Evolutionary conservation across 2,113 vertebrate genomes (phyloP).

Genomic region (Bos indicus): DNA sequence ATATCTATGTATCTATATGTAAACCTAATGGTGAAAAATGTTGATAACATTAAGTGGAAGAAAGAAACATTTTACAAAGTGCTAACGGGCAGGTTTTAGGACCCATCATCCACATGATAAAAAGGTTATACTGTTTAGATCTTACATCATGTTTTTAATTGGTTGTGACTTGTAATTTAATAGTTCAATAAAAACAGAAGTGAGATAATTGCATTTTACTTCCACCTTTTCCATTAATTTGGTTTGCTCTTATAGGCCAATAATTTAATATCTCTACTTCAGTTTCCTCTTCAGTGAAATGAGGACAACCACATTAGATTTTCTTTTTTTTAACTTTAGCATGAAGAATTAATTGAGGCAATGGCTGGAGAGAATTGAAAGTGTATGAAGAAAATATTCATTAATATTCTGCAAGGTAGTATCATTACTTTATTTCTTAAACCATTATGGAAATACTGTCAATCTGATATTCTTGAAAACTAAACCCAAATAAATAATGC

Average conservation of each 20-base stretch:
- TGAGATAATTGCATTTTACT: slow-evolving; percentile 45
- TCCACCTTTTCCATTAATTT: slow-evolving; percentile 61
- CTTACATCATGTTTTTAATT: slow-evolving; percentile 25
- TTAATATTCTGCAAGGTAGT: slow-evolving; percentile 29
- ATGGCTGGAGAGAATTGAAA: slow-evolving; percentile 37
- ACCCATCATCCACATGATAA: neutral
- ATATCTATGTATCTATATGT: neutral
- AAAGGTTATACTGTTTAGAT: neutral
- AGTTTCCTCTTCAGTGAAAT: slow-evolving; percentile 48
- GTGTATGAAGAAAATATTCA: slow-evolving; percentile 33
- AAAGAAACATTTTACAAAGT: neutral
- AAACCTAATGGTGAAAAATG: neutral
- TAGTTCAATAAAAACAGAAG: slow-evolving; percentile 49
- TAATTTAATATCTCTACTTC: slow-evolving; percentile 58
- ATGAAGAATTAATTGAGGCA: slow-evolving; percentile 45
- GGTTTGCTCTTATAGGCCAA: slow-evolving; percentile 13
- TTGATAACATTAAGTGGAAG: neutral
- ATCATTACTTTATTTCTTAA: slow-evolving; percentile 17
- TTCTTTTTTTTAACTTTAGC: neutral
- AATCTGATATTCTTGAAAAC: slow-evolving; percentile 12
- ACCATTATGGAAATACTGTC: slow-evolving; percentile 19
- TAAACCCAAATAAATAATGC: neutral
- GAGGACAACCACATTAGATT: neutral
- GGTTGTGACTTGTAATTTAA: slow-evolving; percentile 47
- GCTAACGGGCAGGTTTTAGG: neutral